Evolutionary conservation across 2,113 vertebrate genomes (phyloP).

Genomic region (Furnarius figulus): DNA sequence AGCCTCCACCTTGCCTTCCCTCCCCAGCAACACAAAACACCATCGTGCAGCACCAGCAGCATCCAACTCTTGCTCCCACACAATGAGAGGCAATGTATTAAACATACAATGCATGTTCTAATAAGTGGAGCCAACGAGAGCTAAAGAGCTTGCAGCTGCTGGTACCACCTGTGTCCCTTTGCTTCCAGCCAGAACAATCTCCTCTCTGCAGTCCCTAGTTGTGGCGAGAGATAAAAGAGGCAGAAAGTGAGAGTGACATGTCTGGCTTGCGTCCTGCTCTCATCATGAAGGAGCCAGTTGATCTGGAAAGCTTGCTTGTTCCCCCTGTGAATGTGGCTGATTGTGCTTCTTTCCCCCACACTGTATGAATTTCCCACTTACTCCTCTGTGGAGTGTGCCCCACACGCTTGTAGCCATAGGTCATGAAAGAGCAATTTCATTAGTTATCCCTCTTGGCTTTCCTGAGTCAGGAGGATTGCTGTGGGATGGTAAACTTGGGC

Average conservation of each 20-base stretch:
- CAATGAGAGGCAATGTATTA: conserved; percentile 31
- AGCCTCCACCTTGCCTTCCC: conserved; percentile 48
- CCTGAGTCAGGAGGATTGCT: neutral
- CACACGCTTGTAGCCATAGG: neutral
- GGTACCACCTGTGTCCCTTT: conserved; percentile 68
- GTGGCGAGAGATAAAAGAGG: conserved; percentile 62
- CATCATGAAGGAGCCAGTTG: neutral
- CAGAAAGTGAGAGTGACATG: conserved; percentile 55
- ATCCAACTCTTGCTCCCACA: neutral
- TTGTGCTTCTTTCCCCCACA: neutral
- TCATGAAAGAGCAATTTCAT: neutral
- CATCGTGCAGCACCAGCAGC: neutral
- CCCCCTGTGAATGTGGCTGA: neutral
- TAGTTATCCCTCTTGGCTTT: neutral
- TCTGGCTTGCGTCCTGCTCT: conserved; percentile 7
- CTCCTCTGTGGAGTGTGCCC: neutral
- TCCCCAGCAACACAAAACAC: neutral
- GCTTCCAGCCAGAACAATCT: conserved; percentile 68
- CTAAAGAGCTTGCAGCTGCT: conserved; percentile 69
- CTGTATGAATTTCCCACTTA: neutral
- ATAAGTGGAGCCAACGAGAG: conserved; percentile 43
- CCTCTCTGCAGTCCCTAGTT: conserved; percentile 55
- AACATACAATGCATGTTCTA: conserved; percentile 43
- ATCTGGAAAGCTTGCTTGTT: neutral
- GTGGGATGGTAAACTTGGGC: neutral